Percentiles rank a stretch among this genome's conserved stretches.
phyloP scores from a whole-genome alignment of 2,113 vertebrate genomes.

The Anarrhichthys ocellatus region DNA sequence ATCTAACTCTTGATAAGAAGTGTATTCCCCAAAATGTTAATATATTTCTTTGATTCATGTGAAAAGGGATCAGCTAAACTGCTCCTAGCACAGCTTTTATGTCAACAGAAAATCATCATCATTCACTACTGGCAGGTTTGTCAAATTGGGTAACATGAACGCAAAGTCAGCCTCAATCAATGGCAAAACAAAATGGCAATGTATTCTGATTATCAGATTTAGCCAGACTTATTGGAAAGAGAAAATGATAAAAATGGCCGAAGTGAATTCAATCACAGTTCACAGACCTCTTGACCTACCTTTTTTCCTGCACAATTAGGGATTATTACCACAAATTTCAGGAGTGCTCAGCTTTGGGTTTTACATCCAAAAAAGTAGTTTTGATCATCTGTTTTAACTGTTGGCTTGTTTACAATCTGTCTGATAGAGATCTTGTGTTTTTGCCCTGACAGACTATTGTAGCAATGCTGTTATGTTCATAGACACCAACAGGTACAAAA shows the following conservation, averaged over 20 bases:
- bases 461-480: not conserved
- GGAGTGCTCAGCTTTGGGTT: not conserved
- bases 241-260: not conserved
- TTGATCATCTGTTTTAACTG: not conserved
- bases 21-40: not conserved
- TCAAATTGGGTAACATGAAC: not conserved
- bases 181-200: not conserved
- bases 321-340: not conserved
- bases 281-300: not conserved
- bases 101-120: not conserved
- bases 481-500: no score
- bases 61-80: not conserved
- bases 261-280: not conserved
- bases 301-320: not conserved
- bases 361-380: not conserved
- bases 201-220: not conserved
- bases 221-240: not conserved
- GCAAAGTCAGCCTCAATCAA: not conserved
- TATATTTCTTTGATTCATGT: not conserved
- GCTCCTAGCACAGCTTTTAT: not conserved
- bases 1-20: not conserved
- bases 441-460: not conserved
- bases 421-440: not conserved
- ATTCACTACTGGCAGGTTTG: no score
- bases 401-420: not conserved